phyloP scores from a whole-genome alignment of 1,140 invertebrate genomes.

The Drosophila fuyamai region DNA sequence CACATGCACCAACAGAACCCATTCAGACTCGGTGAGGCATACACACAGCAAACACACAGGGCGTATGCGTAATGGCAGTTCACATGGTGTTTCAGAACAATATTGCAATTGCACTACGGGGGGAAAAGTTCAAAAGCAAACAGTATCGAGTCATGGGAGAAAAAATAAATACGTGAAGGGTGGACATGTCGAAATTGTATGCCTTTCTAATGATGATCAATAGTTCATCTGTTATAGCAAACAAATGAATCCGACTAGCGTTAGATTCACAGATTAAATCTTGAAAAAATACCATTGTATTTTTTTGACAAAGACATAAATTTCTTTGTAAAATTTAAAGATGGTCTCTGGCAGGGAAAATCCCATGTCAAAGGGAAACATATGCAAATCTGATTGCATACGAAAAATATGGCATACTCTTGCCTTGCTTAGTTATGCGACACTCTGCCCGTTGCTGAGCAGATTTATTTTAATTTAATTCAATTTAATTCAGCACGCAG shows the following conservation, averaged over 20 bases:
- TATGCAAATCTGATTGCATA: conserved; percentile 39
- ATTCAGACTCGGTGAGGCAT: conserved; percentile 56
- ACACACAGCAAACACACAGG: conserved; percentile 44
- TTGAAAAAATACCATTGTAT: neutral
- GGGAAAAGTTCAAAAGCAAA: conserved; percentile 31
- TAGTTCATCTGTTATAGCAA: conserved; percentile 44
- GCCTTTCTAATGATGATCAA: conserved; percentile 46
- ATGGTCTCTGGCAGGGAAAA: neutral
- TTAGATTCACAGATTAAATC: conserved; percentile 18
- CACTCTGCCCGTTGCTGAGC: conserved; percentile 3
- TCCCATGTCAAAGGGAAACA: conserved; percentile 4
- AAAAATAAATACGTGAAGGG: neutral
- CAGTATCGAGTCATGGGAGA: conserved; percentile 19
- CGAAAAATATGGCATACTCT: conserved; percentile 33
- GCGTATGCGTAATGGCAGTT: conserved; percentile 65
- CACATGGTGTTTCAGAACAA: conserved; percentile 21
- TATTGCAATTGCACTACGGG: conserved; percentile 27
- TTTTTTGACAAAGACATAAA: conserved; percentile 6
- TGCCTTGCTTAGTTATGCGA: conserved; percentile 35
- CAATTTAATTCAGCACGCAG: conserved; percentile 57
- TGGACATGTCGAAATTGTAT: conserved; percentile 3
- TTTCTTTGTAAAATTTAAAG: conserved; percentile 16
- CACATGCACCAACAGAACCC: conserved; percentile 30
- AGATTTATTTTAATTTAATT: conserved; percentile 78
- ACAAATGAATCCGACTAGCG: conserved; percentile 26